Evolutionary conservation across 2,888 invertebrate species (phyloP).

Genomic region (Patella ulyssiponensis): DNA sequence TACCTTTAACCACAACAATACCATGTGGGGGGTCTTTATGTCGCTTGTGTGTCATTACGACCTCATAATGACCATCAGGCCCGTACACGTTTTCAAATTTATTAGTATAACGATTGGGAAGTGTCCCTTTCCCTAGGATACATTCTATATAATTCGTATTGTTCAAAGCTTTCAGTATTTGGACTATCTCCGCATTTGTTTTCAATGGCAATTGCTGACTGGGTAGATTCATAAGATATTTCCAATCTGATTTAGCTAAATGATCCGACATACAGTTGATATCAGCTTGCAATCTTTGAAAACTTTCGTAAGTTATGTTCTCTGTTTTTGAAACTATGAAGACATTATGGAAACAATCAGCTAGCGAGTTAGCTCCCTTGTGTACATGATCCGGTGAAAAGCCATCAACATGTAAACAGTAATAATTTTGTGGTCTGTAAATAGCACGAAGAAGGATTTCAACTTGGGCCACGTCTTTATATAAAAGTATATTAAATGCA

Average conservation of each 20-base stretch:
- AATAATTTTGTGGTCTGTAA: constrained; percentile 66
- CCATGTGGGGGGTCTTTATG: constrained; percentile 44
- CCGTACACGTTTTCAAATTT: constrained; percentile 29
- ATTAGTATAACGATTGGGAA: constrained; percentile 35
- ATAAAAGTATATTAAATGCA: constrained; percentile 64
- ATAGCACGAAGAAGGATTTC: constrained; percentile 62
- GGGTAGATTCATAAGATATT: constrained; percentile 70
- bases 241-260: constrained; percentile 54
- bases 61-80: neutral
- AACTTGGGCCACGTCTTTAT: constrained; percentile 60
- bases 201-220: constrained; percentile 69
- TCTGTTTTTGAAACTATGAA: constrained; percentile 65
- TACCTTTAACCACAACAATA: constrained; percentile 46
- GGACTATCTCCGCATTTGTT: constrained; percentile 69
- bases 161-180: constrained; percentile 68
- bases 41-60: neutral
- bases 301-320: constrained; percentile 66
- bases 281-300: constrained; percentile 66
- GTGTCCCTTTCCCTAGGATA: constrained; percentile 51
- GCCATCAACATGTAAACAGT: constrained; percentile 69
- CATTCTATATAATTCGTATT: constrained; percentile 71
- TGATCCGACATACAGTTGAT: constrained; percentile 70
- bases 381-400: constrained; percentile 48
- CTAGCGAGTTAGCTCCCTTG: constrained; percentile 46
- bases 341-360: constrained; percentile 67